Percentiles rank a stretch among this genome's conserved stretches.
phyloP scores from a whole-genome alignment of 2,113 vertebrate species.

The Turnix velox region DNA sequence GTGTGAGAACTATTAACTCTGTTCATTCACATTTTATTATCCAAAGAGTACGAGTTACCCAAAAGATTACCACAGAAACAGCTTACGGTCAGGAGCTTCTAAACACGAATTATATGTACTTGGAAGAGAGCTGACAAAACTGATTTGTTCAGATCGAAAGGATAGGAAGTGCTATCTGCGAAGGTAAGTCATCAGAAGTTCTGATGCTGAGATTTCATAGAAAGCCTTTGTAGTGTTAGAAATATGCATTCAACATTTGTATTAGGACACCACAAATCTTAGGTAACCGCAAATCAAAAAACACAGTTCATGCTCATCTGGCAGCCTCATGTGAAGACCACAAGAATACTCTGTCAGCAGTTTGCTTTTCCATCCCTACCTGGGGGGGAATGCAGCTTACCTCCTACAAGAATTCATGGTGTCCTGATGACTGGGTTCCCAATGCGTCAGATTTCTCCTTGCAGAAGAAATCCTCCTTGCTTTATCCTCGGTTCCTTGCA shows the following conservation, averaged over 20 bases:
- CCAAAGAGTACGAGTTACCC: not conserved
- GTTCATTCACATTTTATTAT: not conserved
- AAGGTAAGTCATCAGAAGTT: not conserved
- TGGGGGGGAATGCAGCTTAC: conserved; percentile 21
- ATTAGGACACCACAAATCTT: not conserved
- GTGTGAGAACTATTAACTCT: not conserved
- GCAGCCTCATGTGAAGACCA: not conserved
- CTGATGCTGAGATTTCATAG: not conserved
- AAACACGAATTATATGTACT: not conserved
- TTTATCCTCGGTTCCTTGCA: not conserved
- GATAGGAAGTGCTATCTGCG: not conserved
- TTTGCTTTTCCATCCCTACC: not conserved
- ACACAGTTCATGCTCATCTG: not conserved
- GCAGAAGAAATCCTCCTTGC: too few species aligned
- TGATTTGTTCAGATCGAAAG: not conserved
- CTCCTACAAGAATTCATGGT: conserved; percentile 62
- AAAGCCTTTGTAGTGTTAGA: not conserved
- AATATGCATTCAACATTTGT: not conserved
- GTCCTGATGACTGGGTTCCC: not conserved
- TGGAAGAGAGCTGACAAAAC: not conserved
- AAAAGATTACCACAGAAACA: not conserved
- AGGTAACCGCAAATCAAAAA: not conserved
- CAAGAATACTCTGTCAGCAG: not conserved
- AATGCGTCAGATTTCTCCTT: not conserved
- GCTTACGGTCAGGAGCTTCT: not conserved